Evolutionary conservation across 2,797 vertebrate species (phyloP), one percentile per base, ranked within the genome.

Genomic region (Hoplostethus atlanticus): DNA sequence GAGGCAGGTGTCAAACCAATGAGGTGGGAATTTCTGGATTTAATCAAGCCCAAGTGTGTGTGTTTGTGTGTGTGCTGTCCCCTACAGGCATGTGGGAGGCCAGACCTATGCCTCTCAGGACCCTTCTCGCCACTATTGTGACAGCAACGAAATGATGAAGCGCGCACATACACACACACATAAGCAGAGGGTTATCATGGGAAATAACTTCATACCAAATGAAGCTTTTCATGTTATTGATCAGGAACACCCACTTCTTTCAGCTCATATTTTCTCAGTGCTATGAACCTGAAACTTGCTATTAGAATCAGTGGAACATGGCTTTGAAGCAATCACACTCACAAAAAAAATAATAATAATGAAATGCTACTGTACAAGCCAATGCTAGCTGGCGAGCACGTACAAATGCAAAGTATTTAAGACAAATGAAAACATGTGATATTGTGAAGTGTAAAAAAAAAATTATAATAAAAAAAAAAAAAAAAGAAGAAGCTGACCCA

Each of bases 21-120:
- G 57, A 77, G 56, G 68, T 76, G 74, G 67, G 46, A 67, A 80
- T 65, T 73, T 76, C 65, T 63, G 48, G 64, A 76, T 84, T 62
- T 71, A 79, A 81, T 81, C 68, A 73, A 78, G 54, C 66, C 40
- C 25, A 30, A 13, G n/a, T 55, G 31, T 52, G 56, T 59, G 52
- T 59, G 48, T 30, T 67, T 59, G 50, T 21, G 50, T 31, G 63
- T 44, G 50, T 36, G 54, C 34, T 34, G 71, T 62, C n/a, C 64
- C 73, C 70, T 81, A 64, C 40, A 71, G 81, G 78, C 77, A 83
- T 65, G 77, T 72, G 64, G 79, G 69, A 78, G 73, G 76, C 72
- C 69, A 60, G 38, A 48, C 69, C 44, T 62, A 47, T 54, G 16
- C 46, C 80, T 76, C 69, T 15, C 56, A 68, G 67, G 80, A 80